Conservation (phyloP, 2,888 invertebrate species). For the Calliscelio sp. region DNA sequence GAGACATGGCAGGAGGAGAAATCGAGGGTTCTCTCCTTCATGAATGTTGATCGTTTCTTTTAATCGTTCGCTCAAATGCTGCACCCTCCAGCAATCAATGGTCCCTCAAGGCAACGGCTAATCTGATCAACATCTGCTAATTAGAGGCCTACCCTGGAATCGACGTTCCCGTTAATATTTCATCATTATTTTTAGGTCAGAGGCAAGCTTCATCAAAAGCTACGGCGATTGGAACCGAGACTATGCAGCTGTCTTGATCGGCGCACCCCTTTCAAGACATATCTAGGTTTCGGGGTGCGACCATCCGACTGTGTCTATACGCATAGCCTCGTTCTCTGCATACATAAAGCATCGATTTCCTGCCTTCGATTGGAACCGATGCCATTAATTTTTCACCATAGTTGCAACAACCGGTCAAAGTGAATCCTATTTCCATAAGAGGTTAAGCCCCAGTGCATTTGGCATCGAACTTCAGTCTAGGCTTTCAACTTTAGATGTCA, state of each 20-base stretch:
- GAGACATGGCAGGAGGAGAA: too few species aligned
- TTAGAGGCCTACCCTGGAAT: conserved; percentile 20
- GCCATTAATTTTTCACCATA: conserved; percentile 64
- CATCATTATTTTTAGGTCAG: conserved; percentile 67
- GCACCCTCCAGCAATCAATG: conserved; percentile 53
- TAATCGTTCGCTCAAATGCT: conserved; percentile 16
- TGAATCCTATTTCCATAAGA: neutral
- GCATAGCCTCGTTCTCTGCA: conserved; percentile 71
- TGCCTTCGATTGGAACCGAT: conserved; percentile 62
- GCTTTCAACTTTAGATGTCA: too few species aligned
- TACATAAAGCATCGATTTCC: conserved; percentile 70
- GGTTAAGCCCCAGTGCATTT: too few species aligned
- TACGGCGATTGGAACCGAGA: conserved; percentile 25
- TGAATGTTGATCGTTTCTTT: too few species aligned
- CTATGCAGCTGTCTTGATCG: conserved; percentile 55
- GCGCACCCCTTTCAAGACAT: conserved; percentile 77
- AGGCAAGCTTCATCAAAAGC: conserved; percentile 29
- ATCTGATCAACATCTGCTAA: conserved; percentile 45
- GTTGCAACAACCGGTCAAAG: neutral
- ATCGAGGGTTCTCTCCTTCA: too few species aligned
- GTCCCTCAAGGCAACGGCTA: conserved; percentile 42
- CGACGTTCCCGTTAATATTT: conserved; percentile 45
- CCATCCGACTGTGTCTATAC: conserved; percentile 78
- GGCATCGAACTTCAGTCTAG: too few species aligned
- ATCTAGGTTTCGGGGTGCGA: conserved; percentile 80